Base-by-base conservation (phyloP, 2,888 invertebrate species). In the Alentia gelatinosa region DNA sequence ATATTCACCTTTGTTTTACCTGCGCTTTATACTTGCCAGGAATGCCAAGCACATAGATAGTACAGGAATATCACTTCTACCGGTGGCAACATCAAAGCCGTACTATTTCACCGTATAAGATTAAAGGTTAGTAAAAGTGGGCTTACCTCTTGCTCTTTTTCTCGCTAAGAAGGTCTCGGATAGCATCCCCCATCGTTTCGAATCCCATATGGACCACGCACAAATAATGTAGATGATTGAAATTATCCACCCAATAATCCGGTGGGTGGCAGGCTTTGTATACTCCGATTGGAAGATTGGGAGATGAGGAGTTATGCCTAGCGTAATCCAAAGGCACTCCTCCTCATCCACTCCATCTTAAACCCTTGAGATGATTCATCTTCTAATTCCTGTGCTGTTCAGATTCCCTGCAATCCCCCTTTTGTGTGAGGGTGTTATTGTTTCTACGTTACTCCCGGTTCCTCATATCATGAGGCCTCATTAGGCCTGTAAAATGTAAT, bases 91-190 rank as follows among this genome's bases (percentile, higher is more conserved):
- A n/a, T n/a, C n/a, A n/a, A n/a, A n/a, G n/a, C n/a, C n/a, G n/a
- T n/a, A n/a, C n/a, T n/a, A 19, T 19, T 19, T 47, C 47, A 47
- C 47, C 47, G 7, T 19, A 47, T 47, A 19, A 19, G 9, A 7
- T 47, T 12, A 47, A 19, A 19, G 47, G 47, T 47, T 47, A 47
- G 19, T 47, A 47, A 19, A 47, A 12, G 47, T 12, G 47, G 7
- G 40, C 84, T 47, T 86, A 86, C 86, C 86, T 86, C 50, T 86
- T 86, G 86, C 86, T 86, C 50, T 86, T 86, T 35, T 86, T 86
- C 50, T 86, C 86, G 47, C 47, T 86, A 33, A 86, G 86, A 26
- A 47, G 47, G 26, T 86, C 86, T n/a, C 86, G 42, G 26, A 86
- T 26, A 19, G 47, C 86, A 50, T 86, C 86, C 86, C 86, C 86